Evolutionary conservation across 2,113 vertebrate species (phyloP).

Genomic region (Thalassoma bifasciatum): DNA sequence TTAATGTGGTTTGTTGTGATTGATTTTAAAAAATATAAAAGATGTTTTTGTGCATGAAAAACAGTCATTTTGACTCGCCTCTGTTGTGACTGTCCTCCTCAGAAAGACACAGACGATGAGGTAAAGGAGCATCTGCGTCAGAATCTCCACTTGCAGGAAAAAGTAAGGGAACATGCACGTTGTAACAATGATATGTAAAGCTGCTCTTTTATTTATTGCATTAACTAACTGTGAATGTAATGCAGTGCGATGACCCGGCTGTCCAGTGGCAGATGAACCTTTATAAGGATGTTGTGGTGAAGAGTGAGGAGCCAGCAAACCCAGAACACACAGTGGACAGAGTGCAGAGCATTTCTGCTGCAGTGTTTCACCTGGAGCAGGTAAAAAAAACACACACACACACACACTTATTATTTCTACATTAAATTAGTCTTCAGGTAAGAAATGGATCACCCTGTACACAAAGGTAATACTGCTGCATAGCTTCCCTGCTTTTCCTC

Average conservation of each 20-base stretch:
- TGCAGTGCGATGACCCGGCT: conserved; percentile 94
- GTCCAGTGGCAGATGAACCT: conserved; percentile 98
- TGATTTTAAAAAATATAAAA: too few species aligned
- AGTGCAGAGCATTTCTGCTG: conserved; percentile 96
- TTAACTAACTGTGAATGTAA: not conserved
- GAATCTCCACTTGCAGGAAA: conserved; percentile 96
- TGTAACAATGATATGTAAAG: not conserved
- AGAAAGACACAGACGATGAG: conserved; percentile 99
- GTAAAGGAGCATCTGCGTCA: conserved; percentile 93
- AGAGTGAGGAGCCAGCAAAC: conserved; percentile 83
- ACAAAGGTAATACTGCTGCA: too few species aligned
- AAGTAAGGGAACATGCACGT: conserved; percentile 80
- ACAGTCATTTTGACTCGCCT: not conserved
- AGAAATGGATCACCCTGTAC: too few species aligned
- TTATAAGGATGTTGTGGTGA: conserved; percentile 92
- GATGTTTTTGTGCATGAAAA: too few species aligned
- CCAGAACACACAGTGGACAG: conserved; percentile 89
- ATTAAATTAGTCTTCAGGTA: too few species aligned
- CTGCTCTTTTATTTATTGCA: not conserved
- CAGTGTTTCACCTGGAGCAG: conserved; percentile 93
- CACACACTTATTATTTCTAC: rapidly evolving
- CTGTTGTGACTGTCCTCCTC: conserved; percentile 50
- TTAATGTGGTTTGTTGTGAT: too few species aligned
- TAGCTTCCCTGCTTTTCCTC: too few species aligned
- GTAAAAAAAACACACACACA: conserved; percentile 57